Evolutionary conservation across 2,888 invertebrate genomes (phyloP).

Genomic region (Zele albiditarsus): DNA sequence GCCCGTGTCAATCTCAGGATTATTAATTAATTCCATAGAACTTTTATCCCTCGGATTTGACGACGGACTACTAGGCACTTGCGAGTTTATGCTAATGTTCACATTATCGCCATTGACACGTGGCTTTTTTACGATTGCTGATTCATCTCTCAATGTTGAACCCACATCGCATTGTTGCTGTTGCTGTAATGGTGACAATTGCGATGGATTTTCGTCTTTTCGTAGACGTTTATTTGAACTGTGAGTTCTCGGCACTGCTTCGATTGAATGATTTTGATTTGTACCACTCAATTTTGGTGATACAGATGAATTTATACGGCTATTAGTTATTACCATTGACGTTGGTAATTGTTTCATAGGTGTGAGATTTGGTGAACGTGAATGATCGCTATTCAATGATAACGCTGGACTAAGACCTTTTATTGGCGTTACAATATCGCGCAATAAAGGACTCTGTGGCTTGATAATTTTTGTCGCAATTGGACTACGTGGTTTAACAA

Average conservation of each 20-base stretch:
- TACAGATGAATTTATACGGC: constrained; percentile 59
- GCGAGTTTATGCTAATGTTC: constrained; percentile 72
- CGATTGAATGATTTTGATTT: constrained; percentile 68
- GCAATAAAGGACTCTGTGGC: constrained; percentile 69
- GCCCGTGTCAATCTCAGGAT: constrained; percentile 57
- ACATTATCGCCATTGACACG: constrained; percentile 74
- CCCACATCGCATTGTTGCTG: constrained; percentile 28
- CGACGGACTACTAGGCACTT: constrained; percentile 72
- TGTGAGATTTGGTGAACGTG: constrained; percentile 67
- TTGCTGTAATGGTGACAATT: constrained; percentile 49
- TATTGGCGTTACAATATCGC: constrained; percentile 61
- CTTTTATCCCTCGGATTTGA: constrained; percentile 51
- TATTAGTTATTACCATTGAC: constrained; percentile 60
- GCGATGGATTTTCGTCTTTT: constrained; percentile 70
- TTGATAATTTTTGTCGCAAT: constrained; percentile 63
- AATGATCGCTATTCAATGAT: constrained; percentile 70
- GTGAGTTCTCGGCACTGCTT: constrained; percentile 74
- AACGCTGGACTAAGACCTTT: constrained; percentile 70
- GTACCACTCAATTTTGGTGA: constrained; percentile 59
- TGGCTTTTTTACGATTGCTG: constrained; percentile 66
- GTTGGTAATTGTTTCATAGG: constrained; percentile 63
- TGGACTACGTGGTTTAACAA: constrained; percentile 63
- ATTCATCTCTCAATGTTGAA: constrained; percentile 62
- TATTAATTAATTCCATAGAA: constrained; percentile 32
- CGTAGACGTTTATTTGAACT: constrained; percentile 75